Percentiles rank a stretch among this genome's conserved stretches.
phyloP scores from a whole-genome alignment of 2,113 vertebrate species.

The Glaucomys volans region DNA sequence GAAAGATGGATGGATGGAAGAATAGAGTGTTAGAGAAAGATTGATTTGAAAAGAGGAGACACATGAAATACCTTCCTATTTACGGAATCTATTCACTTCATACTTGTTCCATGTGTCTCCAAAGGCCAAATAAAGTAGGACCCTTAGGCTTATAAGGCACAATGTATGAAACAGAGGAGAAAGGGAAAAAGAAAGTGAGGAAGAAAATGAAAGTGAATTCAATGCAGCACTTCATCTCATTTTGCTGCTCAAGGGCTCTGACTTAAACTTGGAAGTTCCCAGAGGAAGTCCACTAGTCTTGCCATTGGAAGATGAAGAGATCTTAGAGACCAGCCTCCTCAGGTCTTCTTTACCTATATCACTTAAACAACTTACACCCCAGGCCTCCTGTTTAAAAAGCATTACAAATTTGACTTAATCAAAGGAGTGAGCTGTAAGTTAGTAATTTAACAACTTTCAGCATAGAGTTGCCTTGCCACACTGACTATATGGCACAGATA shows the following conservation, averaged over 20 bases:
- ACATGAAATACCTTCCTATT: neutral
- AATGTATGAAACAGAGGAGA: neutral
- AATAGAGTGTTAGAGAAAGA: no score
- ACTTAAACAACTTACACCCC: neutral
- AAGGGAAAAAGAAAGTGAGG: neutral
- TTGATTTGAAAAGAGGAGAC: neutral
- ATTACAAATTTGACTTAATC: neutral
- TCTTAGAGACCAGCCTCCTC: neutral
- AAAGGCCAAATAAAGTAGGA: neutral
- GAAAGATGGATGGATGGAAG: neutral
- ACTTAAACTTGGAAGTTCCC: neutral
- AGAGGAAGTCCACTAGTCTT: no score
- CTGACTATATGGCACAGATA: neutral
- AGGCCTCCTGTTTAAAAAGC: neutral
- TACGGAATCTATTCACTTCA: neutral
- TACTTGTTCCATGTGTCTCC: neutral
- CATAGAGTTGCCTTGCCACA: neutral
- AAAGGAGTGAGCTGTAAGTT: neutral
- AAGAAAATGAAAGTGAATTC: neutral
- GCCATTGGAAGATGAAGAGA: neutral
- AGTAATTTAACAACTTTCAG: neutral
- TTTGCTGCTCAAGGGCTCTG: neutral
- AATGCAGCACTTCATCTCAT: neutral
- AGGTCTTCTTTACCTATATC: neutral
- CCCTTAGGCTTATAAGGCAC: no score